A percentile compares a stretch with the other conserved stretches of the same genome.
Evolutionary conservation across 2,113 vertebrate species (phyloP).

Genomic region (Halichoerus grypus): DNA sequence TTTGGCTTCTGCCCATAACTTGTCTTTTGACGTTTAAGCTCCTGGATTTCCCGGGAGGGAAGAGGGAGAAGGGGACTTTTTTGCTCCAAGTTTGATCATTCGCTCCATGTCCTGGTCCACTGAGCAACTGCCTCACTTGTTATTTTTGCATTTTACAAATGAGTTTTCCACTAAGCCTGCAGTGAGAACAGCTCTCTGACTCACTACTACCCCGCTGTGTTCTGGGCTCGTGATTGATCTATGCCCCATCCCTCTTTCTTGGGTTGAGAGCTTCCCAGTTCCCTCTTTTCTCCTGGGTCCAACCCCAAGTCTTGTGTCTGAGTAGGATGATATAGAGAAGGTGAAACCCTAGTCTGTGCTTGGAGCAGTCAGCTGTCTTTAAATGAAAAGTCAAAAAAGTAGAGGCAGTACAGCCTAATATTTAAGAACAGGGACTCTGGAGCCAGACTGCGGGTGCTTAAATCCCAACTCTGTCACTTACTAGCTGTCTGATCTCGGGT

Average conservation of each 20-base stretch:
- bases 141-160: conserved; percentile 44
- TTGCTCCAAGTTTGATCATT: conserved; percentile 39
- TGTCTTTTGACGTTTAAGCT: conserved; percentile 14
- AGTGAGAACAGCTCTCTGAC: conserved; percentile 48
- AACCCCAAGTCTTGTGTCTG: conserved; percentile 18
- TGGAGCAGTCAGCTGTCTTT: background rate
- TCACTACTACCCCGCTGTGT: background rate
- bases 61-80: background rate
- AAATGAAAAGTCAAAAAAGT: conserved; percentile 49
- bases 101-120: background rate
- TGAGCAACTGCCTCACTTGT: conserved; percentile 19
- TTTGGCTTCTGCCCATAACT: conserved; percentile 58
- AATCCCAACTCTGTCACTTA: conserved; percentile 1
- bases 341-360: background rate
- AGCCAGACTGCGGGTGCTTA: background rate
- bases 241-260: background rate
- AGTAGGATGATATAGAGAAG: conserved; percentile 12
- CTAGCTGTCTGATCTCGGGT: conserved; percentile 9
- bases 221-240: background rate
- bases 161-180: conserved; percentile 8
- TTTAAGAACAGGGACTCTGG: conserved; percentile 24
- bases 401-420: background rate
- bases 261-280: background rate
- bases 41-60: conserved; percentile 14
- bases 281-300: background rate